phyloP scores from a whole-genome alignment of 2,797 vertebrate species.

The Amblyraja radiata region DNA sequence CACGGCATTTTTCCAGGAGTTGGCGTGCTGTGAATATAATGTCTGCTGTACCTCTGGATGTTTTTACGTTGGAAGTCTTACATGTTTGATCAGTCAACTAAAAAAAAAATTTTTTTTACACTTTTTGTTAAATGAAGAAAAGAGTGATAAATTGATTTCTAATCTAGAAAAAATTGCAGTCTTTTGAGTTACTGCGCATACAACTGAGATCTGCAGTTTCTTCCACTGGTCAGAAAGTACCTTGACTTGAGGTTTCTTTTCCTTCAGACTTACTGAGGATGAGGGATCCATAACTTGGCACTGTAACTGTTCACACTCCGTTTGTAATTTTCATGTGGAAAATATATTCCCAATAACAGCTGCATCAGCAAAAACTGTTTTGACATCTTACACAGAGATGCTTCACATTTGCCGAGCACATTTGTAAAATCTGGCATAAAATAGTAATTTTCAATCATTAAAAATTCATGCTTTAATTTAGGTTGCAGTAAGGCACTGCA shows the following conservation, averaged over 20 bases:
- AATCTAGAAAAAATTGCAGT: background rate
- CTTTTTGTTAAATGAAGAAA: background rate
- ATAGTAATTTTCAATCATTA: constrained; percentile 11
- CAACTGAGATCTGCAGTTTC: background rate
- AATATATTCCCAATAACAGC: background rate
- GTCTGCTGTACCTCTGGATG: no score
- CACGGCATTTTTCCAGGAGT: no score
- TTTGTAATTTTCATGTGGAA: background rate
- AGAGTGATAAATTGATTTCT: constrained; percentile 18
- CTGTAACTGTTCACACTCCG: background rate
- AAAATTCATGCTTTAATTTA: constrained; percentile 30
- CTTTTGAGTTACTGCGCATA: background rate
- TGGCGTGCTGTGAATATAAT: no score
- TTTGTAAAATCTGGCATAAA: background rate
- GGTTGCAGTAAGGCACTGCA: background rate
- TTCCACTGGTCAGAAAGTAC: background rate
- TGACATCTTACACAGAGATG: background rate
- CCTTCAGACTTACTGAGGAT: background rate
- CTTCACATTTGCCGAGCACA: background rate
- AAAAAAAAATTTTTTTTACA: background rate
- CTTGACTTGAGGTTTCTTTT: background rate
- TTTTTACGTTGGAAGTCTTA: no score
- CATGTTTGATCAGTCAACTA: background rate
- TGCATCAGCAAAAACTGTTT: constrained; percentile 18
- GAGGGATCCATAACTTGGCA: background rate